phyloP scores from a whole-genome alignment of 2,797 vertebrate genomes.

The Galaxias olidus region DNA sequence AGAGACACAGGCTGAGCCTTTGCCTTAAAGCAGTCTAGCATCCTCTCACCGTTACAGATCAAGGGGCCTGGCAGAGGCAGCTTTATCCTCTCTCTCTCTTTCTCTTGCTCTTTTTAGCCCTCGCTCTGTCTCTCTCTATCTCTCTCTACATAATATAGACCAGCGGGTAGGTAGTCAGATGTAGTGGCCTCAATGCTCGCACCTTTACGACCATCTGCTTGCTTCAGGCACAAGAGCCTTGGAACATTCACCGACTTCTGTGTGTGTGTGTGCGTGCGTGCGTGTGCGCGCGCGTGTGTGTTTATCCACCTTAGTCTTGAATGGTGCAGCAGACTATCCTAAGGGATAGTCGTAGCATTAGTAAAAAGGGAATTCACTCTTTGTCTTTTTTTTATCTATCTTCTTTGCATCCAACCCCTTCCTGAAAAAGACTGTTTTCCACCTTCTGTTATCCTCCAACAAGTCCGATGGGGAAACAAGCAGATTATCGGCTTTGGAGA shows the following conservation, averaged over 20 bases:
- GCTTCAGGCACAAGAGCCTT: constrained; percentile 12
- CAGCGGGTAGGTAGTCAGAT: constrained; percentile 37
- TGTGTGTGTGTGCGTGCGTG: neutral
- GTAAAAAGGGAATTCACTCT: too few species aligned
- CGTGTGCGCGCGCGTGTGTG: neutral
- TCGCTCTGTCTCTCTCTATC: neutral
- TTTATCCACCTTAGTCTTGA: neutral
- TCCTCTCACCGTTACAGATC: neutral
- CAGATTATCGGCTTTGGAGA: neutral
- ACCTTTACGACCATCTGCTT: constrained; percentile 36
- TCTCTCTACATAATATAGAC: constrained; percentile 23
- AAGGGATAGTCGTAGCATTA: too few species aligned
- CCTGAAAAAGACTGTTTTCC: too few species aligned
- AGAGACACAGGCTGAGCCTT: neutral
- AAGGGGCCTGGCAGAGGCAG: too few species aligned
- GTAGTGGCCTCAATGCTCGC: constrained; percentile 21
- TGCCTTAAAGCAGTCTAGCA: neutral
- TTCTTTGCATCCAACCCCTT: too few species aligned
- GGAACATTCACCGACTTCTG: constrained; percentile 15
- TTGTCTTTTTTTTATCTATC: too few species aligned
- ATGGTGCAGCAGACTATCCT: constrained; percentile 6
- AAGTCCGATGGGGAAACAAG: neutral
- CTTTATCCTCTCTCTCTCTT: too few species aligned
- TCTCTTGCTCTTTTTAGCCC: too few species aligned
- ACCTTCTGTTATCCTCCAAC: neutral